Evolutionary conservation across 1,140 invertebrate genomes (phyloP).

Genomic region (Psilanteris sp.): DNA sequence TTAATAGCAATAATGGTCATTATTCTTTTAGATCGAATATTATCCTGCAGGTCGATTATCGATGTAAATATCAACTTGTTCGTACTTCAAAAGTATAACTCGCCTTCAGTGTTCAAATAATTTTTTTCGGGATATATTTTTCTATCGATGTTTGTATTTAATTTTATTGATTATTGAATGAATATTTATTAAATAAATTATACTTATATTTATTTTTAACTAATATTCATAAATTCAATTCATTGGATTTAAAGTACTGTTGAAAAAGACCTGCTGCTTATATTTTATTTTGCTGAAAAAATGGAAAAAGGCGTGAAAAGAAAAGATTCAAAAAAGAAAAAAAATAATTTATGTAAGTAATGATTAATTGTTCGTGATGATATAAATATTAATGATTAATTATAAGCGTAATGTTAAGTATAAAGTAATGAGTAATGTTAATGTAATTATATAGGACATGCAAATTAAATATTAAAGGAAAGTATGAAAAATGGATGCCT

Average conservation of each 20-base stretch:
- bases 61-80: constrained; percentile 58
- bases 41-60: constrained; percentile 50
- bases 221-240: too few species aligned
- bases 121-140: constrained; percentile 34
- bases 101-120: constrained; percentile 39
- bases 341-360: constrained; percentile 53
- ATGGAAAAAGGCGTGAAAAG: constrained; percentile 18
- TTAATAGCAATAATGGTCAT: constrained; percentile 27
- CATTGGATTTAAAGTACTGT: too few species aligned
- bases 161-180: constrained; percentile 20
- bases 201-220: too few species aligned
- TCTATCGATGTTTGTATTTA: constrained; percentile 38
- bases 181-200: too few species aligned
- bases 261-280: constrained; percentile 34
- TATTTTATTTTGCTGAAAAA: constrained; percentile 14
- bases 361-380: constrained; percentile 62
- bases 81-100: constrained; percentile 35
- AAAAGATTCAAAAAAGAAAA: constrained; percentile 42
- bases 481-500: constrained; percentile 56
- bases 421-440: constrained; percentile 57
- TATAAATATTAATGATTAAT: constrained; percentile 62
- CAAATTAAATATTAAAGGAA: constrained; percentile 36
- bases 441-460: constrained; percentile 52
- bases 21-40: constrained; percentile 42
- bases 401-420: constrained; percentile 56